A percentile compares a stretch with the other conserved stretches of the same genome.
Evolutionary conservation across 2,113 vertebrate species (phyloP).

Genomic region (Xenus cinereus): DNA sequence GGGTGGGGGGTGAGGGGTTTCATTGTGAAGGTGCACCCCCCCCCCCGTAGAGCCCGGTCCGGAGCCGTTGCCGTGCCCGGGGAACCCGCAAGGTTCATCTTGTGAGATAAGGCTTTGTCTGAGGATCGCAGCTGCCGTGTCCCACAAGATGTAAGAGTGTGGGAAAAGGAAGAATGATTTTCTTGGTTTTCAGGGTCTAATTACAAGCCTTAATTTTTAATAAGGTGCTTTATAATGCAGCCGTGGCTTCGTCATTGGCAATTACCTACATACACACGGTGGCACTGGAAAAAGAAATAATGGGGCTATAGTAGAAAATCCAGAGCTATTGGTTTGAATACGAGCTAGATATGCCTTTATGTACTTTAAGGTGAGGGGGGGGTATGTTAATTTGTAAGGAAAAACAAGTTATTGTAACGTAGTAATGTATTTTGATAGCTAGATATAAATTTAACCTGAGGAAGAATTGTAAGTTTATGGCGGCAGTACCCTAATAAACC

Average conservation of each 20-base stretch:
- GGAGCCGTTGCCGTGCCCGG: accelerated
- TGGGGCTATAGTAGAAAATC: background rate
- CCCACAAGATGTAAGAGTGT: accelerated
- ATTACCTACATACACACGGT: background rate
- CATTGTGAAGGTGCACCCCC: background rate
- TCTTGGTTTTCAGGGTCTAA: background rate
- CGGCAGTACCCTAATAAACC: slow-evolving; percentile 23
- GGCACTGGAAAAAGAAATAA: background rate
- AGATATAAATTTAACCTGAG: slow-evolving; percentile 6
- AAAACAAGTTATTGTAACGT: background rate
- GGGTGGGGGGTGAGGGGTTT: too few relatives aligned
- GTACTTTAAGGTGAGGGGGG: background rate
- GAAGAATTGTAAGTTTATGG: background rate
- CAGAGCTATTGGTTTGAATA: background rate
- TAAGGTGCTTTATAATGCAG: background rate
- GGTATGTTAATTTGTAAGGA: background rate
- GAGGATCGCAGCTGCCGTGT: accelerated
- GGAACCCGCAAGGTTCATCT: accelerated
- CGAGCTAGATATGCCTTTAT: background rate
- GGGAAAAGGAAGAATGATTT: background rate
- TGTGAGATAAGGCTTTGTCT: background rate
- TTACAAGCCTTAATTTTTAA: slow-evolving; percentile 21
- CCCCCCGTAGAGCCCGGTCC: too few relatives aligned
- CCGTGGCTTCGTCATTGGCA: background rate
- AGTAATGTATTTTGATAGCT: slow-evolving; percentile 23